Evolutionary conservation across 2,113 vertebrate genomes (phyloP), one percentile per base, ranked within the genome.

Genomic region (Lepisosteus osseus): DNA sequence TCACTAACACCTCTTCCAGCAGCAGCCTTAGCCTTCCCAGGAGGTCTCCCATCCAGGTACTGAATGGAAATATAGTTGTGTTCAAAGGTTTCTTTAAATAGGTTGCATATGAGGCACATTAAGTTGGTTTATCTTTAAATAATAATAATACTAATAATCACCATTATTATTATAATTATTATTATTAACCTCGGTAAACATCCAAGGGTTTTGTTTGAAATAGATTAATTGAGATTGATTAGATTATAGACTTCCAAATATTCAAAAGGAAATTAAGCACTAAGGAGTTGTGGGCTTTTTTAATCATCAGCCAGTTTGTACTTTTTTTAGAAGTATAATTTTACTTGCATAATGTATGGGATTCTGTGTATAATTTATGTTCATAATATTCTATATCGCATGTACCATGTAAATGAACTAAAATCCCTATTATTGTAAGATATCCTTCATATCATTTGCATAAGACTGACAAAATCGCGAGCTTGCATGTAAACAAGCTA

Each of bases 401-500:
- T 65, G 62, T 65, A 65, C 59, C 62, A 65, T 65, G 62, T 65
- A 65, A 65, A 40, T 65, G n/a, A 40, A 65, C 62, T 65, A 65
- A 65, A 65, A 65, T 29, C 41, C 62, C 62, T 13, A 65, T 65
- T 65, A 65, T 61, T 61, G 59, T 65, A 41, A 41, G 62, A 65
- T 65, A 65, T 29, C 62, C 62, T 65, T 40, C 29, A 65, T 65
- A 5, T 65, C 5, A 65, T 65, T 65, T 65, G 62, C 62, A 65
- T 65, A 65, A 40, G 62, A 65, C 41, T 65, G 8, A 65, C 62
- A 43, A 29, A 65, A 65, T 65, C 62, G n/a, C 62, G 41, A 65
- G 62, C 62, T 17, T 65, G 62, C 62, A 70, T 65, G 62, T 70
- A 61, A 70, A 70, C 43, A 45, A 71, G 61, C 47, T 63, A 51